Evolutionary conservation across 2,888 invertebrate species (phyloP).

Genomic region (Trissolcus brochymenae): DNA sequence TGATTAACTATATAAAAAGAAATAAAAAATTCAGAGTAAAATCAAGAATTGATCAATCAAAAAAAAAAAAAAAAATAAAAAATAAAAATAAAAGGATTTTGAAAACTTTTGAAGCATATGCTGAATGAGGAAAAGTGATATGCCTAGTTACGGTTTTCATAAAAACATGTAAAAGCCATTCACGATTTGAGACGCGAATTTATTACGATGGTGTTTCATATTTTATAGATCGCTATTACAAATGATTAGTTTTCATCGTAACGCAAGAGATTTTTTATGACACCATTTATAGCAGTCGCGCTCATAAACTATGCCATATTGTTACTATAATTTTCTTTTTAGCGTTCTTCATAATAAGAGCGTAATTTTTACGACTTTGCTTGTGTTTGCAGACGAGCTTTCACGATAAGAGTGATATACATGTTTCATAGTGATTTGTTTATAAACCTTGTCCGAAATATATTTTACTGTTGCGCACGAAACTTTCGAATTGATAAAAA

Average conservation of each 20-base stretch:
- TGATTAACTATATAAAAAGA: no score
- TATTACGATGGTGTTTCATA: background rate
- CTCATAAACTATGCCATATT: conserved; percentile 33
- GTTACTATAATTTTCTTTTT: conserved; percentile 34
- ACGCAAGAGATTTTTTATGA: conserved; percentile 39
- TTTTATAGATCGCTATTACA: conserved; percentile 6
- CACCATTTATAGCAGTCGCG: conserved; percentile 14
- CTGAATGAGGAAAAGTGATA: background rate
- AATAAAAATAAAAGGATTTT: no score
- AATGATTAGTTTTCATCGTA: conserved; percentile 46
- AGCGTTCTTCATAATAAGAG: conserved; percentile 38
- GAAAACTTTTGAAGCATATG: no score
- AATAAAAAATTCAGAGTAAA: no score
- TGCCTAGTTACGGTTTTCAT: background rate
- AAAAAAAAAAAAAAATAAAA: no score
- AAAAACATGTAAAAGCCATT: no score
- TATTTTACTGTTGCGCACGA: conserved; percentile 10
- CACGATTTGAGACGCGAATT: no score
- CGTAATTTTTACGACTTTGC: conserved; percentile 42
- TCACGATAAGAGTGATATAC: conserved; percentile 28
- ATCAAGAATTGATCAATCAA: no score
- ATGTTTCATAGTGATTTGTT: conserved; percentile 34
- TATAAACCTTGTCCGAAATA: conserved; percentile 22
- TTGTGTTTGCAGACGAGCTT: conserved; percentile 37
- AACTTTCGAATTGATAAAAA: background rate